Evolutionary conservation across 1,140 invertebrate genomes (phyloP), one percentile per base, ranked within the genome.

Genomic region (Pseudomyrmex gracilis): DNA sequence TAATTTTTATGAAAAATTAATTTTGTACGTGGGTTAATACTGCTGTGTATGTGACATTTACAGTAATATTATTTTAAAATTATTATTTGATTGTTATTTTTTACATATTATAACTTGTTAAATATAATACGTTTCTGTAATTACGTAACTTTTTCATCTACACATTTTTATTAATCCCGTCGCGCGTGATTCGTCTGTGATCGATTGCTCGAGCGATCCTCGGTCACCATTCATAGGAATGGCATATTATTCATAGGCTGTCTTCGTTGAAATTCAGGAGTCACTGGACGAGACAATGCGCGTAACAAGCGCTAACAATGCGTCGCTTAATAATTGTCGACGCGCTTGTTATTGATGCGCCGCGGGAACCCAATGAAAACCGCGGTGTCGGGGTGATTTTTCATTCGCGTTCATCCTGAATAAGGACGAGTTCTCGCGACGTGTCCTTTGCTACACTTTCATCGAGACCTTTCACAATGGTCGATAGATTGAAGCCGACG

Each of bases 291-390:
- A 70, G 66, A 80, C 76, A 80, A 80, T 80, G 53, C 53, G 20
- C 66, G 76, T 80, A 80, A 70, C 66, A 80, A 80, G 67, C 53
- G 12, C 76, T 43, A 71, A 80, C 76, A 80, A 71, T 80, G 53
- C 67, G n/a, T 20, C 66, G 53, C 76, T 71, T 80, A 58, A 80
- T 80, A 80, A 80, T 71, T 70, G 76, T 43, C 64, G 66, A 22
- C 12, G 61, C 53, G 61, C 53, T 60, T 71, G 76, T 80, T 80
- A 80, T 80, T 70, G 76, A 71, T 71, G 67, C 64, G 53, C 51
- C 12, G 22, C 64, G 34, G 51, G 43, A 78, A 58, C 45, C 15
- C 34, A 34, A 68, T 53, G 45, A 58, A 70, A 80, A 80, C 20
- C 53, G 12, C 53, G 22, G 17, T 7, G 66, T 34, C 51, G 20